phyloP scores from a whole-genome alignment of 2,113 vertebrate species.

The Thunnus thynnus region DNA sequence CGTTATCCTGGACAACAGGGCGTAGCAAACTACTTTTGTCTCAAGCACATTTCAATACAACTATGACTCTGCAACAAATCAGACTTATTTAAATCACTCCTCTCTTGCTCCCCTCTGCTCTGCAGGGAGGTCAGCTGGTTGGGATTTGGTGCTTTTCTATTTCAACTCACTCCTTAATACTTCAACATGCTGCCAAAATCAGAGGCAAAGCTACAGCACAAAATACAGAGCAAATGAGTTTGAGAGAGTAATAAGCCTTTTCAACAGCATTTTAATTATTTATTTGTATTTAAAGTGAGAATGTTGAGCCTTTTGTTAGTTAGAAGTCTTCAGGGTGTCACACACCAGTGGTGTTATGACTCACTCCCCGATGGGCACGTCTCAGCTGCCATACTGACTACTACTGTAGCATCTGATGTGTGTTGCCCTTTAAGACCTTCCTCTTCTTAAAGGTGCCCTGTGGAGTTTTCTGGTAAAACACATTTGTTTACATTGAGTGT shows the following conservation, averaged over 20 bases:
- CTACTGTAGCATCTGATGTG: neutral
- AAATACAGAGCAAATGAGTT: too few relatives aligned
- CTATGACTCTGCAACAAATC: too few relatives aligned
- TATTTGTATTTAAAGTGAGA: neutral
- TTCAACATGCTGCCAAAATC: too few relatives aligned
- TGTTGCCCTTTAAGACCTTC: neutral
- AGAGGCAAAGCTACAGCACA: neutral
- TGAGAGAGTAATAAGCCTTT: neutral
- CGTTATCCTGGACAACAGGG: slow-evolving; percentile 88
- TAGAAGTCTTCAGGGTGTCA: neutral
- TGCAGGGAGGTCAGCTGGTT: neutral
- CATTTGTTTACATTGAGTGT: too few relatives aligned
- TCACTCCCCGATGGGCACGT: too few relatives aligned
- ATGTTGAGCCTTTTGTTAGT: neutral
- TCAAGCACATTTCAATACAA: neutral
- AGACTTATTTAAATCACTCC: neutral
- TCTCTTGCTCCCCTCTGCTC: neutral
- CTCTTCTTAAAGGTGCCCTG: too few relatives aligned
- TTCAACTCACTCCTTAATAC: neutral
- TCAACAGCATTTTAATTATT: neutral
- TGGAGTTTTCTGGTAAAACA: too few relatives aligned
- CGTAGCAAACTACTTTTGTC: slow-evolving; percentile 5
- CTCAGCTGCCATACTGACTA: too few relatives aligned
- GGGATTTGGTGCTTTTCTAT: neutral
- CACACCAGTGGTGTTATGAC: too few relatives aligned